A percentile compares a stretch with the other conserved stretches of the same genome.
Conservation (phyloP, 2,797 vertebrate genomes). For the Spheniscus humboldti region DNA sequence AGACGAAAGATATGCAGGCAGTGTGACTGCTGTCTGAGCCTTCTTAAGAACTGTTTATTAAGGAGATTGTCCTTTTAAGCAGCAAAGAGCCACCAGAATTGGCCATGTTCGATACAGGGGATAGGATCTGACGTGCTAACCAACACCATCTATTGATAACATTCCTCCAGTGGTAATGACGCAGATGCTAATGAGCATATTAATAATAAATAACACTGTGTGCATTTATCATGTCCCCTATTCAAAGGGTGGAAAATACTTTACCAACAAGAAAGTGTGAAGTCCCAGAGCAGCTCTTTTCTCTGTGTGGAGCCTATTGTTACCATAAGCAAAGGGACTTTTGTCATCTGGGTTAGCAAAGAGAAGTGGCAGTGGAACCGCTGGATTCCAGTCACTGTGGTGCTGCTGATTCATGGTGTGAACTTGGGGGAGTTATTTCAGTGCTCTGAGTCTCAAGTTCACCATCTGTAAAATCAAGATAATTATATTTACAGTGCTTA, state of each 20-base stretch:
- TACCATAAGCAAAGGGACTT: neutral
- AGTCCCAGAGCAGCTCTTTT: neutral
- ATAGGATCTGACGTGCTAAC: neutral
- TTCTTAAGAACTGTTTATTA: constrained; percentile 21
- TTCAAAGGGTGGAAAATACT: neutral
- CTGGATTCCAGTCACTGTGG: neutral
- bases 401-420: neutral
- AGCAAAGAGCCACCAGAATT: neutral
- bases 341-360: neutral
- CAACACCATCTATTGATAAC: neutral
- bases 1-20: neutral
- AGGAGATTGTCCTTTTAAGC: neutral
- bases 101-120: neutral
- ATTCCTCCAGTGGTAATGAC: neutral
- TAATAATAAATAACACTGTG: neutral
- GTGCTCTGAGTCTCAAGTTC: constrained; percentile 49
- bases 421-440: constrained; percentile 45
- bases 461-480: constrained; percentile 57
- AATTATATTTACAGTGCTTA: constrained; percentile 61
- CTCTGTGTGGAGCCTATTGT: neutral
- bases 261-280: neutral
- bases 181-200: neutral
- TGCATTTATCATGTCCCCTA: neutral
- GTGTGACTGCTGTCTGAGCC: neutral
- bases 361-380: neutral